Evolutionary conservation across 2,888 invertebrate genomes (phyloP).

Genomic region (Rhopalosiphum nymphaeae): DNA sequence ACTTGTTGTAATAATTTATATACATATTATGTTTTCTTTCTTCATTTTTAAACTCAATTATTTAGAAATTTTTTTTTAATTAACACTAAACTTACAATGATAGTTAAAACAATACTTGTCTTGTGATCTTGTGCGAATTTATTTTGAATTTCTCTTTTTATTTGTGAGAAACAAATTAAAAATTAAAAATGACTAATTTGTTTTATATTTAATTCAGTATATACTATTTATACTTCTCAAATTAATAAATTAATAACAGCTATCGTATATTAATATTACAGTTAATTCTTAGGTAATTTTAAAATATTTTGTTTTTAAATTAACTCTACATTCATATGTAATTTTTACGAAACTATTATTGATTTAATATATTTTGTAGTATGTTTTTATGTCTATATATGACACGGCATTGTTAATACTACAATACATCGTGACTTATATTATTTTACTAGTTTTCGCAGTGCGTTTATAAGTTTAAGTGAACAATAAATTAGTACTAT

Average conservation of each 20-base stretch:
- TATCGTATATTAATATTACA: not conserved
- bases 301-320: not conserved
- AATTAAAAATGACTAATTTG: not conserved
- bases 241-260: not conserved
- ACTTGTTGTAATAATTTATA: not conserved
- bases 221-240: not conserved
- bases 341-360: not conserved
- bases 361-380: constrained; percentile 23
- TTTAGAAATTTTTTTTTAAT: constrained; percentile 3
- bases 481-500: not conserved
- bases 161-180: not conserved
- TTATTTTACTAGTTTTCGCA: not conserved
- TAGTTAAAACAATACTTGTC: constrained; percentile 25
- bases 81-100: constrained; percentile 13
- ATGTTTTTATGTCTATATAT: constrained; percentile 5
- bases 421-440: not conserved
- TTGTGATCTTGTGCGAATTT: not conserved
- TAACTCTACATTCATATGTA: not conserved
- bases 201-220: not conserved
- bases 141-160: not conserved
- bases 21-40: constrained; percentile 16
- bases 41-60: constrained; percentile 32
- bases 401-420: not conserved
- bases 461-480: not conserved
- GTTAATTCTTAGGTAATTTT: not conserved